Base-by-base conservation (phyloP, 1,140 invertebrate genomes). In the Orius insidiosus region DNA sequence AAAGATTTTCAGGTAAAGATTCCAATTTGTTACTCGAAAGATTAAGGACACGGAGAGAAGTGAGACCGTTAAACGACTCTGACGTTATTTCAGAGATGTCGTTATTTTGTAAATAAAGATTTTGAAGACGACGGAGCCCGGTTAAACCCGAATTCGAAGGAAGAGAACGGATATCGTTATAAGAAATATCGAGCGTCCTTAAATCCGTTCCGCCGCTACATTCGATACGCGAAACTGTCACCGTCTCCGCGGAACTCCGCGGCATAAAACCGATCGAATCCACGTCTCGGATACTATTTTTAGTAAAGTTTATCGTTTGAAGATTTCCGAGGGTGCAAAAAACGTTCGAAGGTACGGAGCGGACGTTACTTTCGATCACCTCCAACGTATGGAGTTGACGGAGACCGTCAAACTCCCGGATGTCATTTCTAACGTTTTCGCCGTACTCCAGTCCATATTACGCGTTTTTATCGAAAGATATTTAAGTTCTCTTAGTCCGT, bases 21-120 rank as follows among this genome's bases (percentile, higher is more conserved):
- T 75, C 72, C 53, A 93, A 62, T 44, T 74, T 72, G 58, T 92
- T 92, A 58, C 80, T 74, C 39, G 84, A 85, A 59, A 87, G 69
- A 65, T 93, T 88, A 13, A 93, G 68, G 14, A 83, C 72, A 51
- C 77, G 68, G 51, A 92, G 63, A 18, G 76, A 77, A 5, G 71
- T 71, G 16, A 90, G 68, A 4, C 82, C 80, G 19, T 74, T 69
- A 44, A 90, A 68, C 9, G 82, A 74, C 56, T 81, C 77, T 42
- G 76, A 76, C 31, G 76, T 79, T 45, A 90, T 71, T 54, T 85
- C 76, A n/a, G 69, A 70, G 46, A 92, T 77, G 50, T 78, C 75
- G 59, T 93, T 93, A 56, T 85, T n/a, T 59, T 87, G 77, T 45
- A 93, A 60, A 53, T 76, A 71, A 5, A 93, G 62, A 50, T 79